Base-by-base conservation (phyloP, 2,113 vertebrate species). In the Aramus guarauna region DNA sequence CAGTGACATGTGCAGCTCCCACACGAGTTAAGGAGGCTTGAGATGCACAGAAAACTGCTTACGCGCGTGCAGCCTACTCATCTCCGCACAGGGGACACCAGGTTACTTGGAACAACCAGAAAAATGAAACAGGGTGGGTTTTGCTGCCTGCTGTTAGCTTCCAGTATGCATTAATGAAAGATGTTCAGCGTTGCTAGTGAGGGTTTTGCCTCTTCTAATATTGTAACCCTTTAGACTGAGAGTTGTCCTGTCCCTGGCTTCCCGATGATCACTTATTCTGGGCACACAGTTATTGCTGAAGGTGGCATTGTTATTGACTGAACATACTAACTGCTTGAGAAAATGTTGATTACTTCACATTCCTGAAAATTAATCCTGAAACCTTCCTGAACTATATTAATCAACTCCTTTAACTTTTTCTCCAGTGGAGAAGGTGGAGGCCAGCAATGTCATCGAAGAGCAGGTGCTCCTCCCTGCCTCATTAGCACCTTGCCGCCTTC, bases 341-440 rank as follows among this genome's bases (percentile, higher is more conserved):
- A 96, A 94, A 95, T 84, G 91, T 96, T 95, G 96, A 96, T 96
- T 96, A 93, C 78, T 97, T 96, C 91, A 94, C 94, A 90, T 97
- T 90, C 85, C 89, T 95, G 94, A 97, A 97, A 96, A 96, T 96
- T 95, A 96, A 96, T 94, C 90, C 88, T 95, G 95, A 96, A 97
- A 95, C 96, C 92, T 94, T 93, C 75, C 72, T 96, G 97, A 96
- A 95, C 89, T 90, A 26, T 96, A 84, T 95, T 94, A 95, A 95
- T 95, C 95, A 95, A 91, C 84, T 95, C 75, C 91, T 95, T 90
- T 85, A 95, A 95, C 89, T 92, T 96, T 90, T 92, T 90, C 79
- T 95, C 58, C 37, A 60, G 52, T 76, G 79, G 68, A 96, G 79
- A 92, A 93, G 62, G 88, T 88, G 62, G 75, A 96, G 91, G 75